These are phyloP conservation scores for Cataglyphis rosenhaueri DNA, from an alignment of 2,888 invertebrate species.

Conservation along the genomic window DNA sequence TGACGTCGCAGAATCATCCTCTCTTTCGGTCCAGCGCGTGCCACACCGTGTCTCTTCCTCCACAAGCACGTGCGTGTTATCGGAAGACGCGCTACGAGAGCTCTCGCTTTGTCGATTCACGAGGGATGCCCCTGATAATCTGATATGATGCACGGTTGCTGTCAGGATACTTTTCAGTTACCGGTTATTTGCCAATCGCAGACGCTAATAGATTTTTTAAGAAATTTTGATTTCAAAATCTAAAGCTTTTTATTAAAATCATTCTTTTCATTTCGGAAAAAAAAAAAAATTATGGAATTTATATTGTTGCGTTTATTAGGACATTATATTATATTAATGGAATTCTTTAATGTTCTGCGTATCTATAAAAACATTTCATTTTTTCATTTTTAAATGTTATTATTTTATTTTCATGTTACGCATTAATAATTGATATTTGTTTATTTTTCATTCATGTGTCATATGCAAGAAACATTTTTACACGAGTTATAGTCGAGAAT, in stretches of 20 bases:
- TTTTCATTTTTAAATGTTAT: neutral
- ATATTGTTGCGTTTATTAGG: neutral
- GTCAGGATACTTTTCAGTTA: conserved; percentile 25
- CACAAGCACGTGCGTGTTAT: conserved; percentile 43
- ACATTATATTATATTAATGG: neutral
- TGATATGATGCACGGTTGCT: neutral
- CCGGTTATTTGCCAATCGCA: conserved; percentile 9
- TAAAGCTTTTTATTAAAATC: neutral
- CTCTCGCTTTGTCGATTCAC: conserved; percentile 24
- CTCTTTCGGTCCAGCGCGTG: conserved; percentile 40
- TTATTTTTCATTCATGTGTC: neutral
- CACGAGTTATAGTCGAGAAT: neutral
- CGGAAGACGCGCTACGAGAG: conserved; percentile 16
- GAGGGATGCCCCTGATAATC: conserved; percentile 19
- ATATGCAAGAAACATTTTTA: neutral
- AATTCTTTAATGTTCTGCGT: neutral
- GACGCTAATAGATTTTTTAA: neutral
- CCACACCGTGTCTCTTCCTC: conserved; percentile 51
- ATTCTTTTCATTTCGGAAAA: conserved; percentile 2
- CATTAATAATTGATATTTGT: neutral
- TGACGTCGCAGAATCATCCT: conserved; percentile 67
- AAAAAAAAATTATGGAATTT: neutral
- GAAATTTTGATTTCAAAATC: neutral
- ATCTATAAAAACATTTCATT: neutral
- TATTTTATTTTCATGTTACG: neutral